Base-by-base conservation (phyloP, 2,113 vertebrate species). In the Syrmaticus mikado region DNA sequence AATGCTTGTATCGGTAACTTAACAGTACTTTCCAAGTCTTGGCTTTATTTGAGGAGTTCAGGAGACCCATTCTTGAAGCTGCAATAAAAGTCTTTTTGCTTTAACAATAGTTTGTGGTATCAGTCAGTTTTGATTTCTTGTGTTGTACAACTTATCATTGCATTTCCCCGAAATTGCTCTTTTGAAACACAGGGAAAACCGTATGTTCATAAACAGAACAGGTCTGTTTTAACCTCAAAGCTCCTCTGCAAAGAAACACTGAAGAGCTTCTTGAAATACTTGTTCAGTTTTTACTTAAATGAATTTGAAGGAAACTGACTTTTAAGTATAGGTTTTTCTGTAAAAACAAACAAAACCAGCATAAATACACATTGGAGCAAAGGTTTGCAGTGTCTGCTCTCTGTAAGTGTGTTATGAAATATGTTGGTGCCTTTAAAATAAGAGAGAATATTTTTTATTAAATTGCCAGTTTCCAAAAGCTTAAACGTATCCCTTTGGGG, bases 341-440 rank as follows among this genome's bases (percentile, higher is more conserved):
- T 83, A 13, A 32, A 4, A 38, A 60, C 55, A 36, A 45, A 14
- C 0, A 3, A 2, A 58, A 6, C 3, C 30, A 19, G 10, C 18
- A 28, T 34, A 19, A 77, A 46, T 30, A 12, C 3, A 6, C 11
- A 15, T 78, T 90, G 74, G 21, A 57, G 15, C 13, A n/a, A 55
- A 75, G 40, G 3, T 43, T 17, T 64, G 5, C 38, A 15, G 10
- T 40, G 22, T 82, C 24, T 84, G 11, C 7, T 28, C 18, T 43
- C 74, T 87, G 19, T 19, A 67, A 66, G 25, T 36, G 53, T 62
- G 38, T 55, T 72, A 13, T 64, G 27, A 82, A 58, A 64, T 89
- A 52, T 70, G 89, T 61, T 90, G 28, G 14, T 89, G 22, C 58
- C 41, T 94, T 87, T 79, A 65, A 83, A 90, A 82, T 46, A 74